A percentile compares a stretch with the other conserved stretches of the same genome.
Evolutionary conservation across 1,140 invertebrate genomes (phyloP).

Genomic region (Daktulosphaira vitifoliae): DNA sequence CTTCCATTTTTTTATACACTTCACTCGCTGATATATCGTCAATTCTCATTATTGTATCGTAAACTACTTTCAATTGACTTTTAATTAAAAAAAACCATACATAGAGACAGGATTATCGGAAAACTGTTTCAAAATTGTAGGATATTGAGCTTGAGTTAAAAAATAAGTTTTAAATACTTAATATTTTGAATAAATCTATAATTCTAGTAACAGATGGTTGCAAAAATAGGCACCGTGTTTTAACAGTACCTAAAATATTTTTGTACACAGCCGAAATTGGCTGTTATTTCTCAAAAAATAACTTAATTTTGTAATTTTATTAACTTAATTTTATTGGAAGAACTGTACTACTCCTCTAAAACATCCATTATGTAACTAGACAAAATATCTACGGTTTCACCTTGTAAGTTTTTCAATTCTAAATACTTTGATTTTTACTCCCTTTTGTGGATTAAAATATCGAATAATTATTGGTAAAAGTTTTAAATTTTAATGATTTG

Average conservation of each 20-base stretch:
- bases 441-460: background rate
- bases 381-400: no score
- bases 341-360: background rate
- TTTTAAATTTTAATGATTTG: no score
- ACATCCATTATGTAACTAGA: background rate
- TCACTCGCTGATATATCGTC: background rate
- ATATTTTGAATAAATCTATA: background rate
- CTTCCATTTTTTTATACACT: background rate
- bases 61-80: background rate
- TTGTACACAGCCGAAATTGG: no score
- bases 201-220: slow-evolving; percentile 1
- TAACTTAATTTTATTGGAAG: no score
- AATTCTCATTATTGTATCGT: background rate
- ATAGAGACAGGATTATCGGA: background rate
- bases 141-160: background rate
- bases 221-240: no score
- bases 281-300: no score
- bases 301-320: no score
- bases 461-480: background rate
- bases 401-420: no score
- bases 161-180: background rate
- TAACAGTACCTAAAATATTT: background rate
- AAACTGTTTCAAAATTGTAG: slow-evolving; percentile 1
- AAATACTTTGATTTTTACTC: no score
- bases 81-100: background rate